phyloP scores from a whole-genome alignment of 2,113 vertebrate genomes.

The Anoura caudifer region DNA sequence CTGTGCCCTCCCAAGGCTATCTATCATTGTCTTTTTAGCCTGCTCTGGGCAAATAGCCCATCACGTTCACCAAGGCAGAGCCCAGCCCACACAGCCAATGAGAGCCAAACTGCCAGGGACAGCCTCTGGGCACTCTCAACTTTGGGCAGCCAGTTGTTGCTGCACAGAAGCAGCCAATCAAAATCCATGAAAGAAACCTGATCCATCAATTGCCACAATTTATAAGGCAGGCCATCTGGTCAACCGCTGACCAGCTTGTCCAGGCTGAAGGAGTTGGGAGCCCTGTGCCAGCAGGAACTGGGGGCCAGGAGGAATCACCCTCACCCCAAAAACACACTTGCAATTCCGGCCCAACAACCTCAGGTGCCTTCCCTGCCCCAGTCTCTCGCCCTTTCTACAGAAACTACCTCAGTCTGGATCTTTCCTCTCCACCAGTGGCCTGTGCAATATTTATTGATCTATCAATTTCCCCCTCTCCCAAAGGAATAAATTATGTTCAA shows the following conservation, averaged over 20 bases:
- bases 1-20: neutral
- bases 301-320: neutral
- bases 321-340: neutral
- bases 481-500: slow-evolving; percentile 64
- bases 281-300: neutral
- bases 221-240: neutral
- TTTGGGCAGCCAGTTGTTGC: neutral
- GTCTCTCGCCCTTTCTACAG: neutral
- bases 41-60: neutral
- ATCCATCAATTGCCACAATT: neutral
- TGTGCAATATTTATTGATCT: slow-evolving; percentile 49
- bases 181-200: neutral
- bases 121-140: neutral
- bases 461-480: neutral
- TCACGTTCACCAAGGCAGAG: neutral
- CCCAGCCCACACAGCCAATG: neutral
- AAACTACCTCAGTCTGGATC: slow-evolving; percentile 51
- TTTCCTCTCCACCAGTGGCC: neutral
- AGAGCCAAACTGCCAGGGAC: neutral
- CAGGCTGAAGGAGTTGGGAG: neutral
- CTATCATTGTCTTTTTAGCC: slow-evolving; percentile 25
- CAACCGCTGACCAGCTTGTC: neutral
- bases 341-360: neutral
- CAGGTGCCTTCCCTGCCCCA: slow-evolving; percentile 28
- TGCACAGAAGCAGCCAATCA: neutral